phyloP scores from a whole-genome alignment of 2,888 invertebrate species.

The Acanthoscelides obtectus region DNA sequence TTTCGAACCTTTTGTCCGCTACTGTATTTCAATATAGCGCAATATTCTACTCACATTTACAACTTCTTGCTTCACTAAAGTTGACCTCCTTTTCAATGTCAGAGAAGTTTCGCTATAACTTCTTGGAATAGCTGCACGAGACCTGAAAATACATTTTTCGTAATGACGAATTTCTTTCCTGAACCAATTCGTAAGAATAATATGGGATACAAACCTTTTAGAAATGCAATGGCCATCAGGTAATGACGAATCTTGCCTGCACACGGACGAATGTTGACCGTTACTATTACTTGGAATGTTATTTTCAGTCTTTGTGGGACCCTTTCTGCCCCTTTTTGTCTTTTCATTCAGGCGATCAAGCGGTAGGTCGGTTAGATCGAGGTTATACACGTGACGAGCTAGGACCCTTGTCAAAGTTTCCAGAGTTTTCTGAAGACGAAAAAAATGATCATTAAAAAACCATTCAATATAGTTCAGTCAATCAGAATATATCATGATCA shows the following conservation, averaged over 20 bases:
- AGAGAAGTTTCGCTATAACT: slow-evolving; percentile 58
- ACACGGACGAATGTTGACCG: slow-evolving; percentile 27
- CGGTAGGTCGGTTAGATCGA: slow-evolving; percentile 85
- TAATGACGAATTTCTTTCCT: too few relatives aligned
- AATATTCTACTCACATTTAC: slow-evolving; percentile 29
- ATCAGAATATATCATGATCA: too few relatives aligned
- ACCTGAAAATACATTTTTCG: too few relatives aligned
- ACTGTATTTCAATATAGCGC: too few relatives aligned
- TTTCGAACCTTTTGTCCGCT: too few relatives aligned
- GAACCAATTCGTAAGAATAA: slow-evolving; percentile 1
- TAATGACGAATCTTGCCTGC: slow-evolving; percentile 40
- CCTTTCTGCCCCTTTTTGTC: slow-evolving; percentile 59
- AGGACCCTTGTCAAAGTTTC: slow-evolving; percentile 93
- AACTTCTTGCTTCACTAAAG: slow-evolving; percentile 25
- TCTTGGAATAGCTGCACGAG: slow-evolving; percentile 40
- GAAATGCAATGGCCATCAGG: slow-evolving; percentile 37
- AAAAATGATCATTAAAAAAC: too few relatives aligned
- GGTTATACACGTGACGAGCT: slow-evolving; percentile 89
- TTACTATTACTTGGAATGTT: slow-evolving; percentile 26
- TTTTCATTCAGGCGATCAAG: slow-evolving; percentile 76
- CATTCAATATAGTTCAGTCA: too few relatives aligned
- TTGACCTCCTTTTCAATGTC: slow-evolving; percentile 35
- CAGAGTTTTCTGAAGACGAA: slow-evolving; percentile 75
- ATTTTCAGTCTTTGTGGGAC: slow-evolving; percentile 32
- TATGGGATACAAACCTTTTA: slow-evolving; percentile 21